Conservation (phyloP, 2,888 invertebrate species). For the Melitaea athalia region DNA sequence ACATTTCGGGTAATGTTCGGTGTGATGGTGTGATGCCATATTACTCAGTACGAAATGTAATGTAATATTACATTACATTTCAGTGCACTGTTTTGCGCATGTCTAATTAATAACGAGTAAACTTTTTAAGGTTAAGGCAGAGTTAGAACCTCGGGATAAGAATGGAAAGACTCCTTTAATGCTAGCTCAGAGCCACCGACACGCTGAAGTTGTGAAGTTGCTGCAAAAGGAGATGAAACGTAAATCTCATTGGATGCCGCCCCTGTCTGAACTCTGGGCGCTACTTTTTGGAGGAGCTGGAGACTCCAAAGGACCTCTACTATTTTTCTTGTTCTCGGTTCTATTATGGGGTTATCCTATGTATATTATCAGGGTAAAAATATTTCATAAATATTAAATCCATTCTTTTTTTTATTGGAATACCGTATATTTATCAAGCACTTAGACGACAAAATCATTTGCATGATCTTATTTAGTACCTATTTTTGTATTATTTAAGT, state of each 20-base stretch:
- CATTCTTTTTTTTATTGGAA: not conserved
- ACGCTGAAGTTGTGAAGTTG: conserved; percentile 91
- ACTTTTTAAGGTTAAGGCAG: conserved; percentile 88
- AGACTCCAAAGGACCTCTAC: conserved; percentile 93
- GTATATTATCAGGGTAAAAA: conserved; percentile 90
- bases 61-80: too few species aligned
- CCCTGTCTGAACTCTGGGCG: conserved; percentile 93
- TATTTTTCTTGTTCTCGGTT: conserved; percentile 93
- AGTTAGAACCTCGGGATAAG: conserved; percentile 93
- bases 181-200: conserved; percentile 93
- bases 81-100: too few species aligned
- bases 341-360: conserved; percentile 96
- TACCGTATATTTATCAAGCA: too few species aligned
- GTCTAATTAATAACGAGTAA: not conserved
- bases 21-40: too few species aligned
- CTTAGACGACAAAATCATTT: too few species aligned
- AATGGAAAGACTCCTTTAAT: conserved; percentile 96
- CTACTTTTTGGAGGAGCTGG: conserved; percentile 95
- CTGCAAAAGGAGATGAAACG: conserved; percentile 91
- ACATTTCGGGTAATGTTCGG: too few species aligned
- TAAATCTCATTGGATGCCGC: conserved; percentile 92
- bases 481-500: too few species aligned
- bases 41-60: too few species aligned
- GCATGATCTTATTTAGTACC: too few species aligned
- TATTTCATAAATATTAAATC: not conserved